These are phyloP conservation scores for Tipula unca DNA, from an alignment of 2,888 invertebrate genomes.

Conservation along the genomic window DNA sequence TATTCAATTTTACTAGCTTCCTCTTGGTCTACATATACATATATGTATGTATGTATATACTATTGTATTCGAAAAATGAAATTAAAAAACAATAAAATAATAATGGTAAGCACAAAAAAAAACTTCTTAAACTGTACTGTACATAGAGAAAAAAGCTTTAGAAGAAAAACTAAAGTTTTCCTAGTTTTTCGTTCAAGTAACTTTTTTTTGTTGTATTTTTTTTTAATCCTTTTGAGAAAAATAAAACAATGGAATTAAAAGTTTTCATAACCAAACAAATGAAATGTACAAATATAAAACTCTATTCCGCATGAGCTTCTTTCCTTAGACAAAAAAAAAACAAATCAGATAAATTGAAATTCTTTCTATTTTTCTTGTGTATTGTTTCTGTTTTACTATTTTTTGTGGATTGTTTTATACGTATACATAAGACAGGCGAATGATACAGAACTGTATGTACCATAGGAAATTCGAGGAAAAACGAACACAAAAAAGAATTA, in stretches of 20 bases:
- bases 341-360: not conserved
- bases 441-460: not conserved
- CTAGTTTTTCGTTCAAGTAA: not conserved
- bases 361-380: not conserved
- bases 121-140: not conserved
- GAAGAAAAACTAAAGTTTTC: not conserved
- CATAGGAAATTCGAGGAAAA: not conserved
- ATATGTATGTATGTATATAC: too few species aligned
- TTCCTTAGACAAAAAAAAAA: not conserved
- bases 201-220: not conserved
- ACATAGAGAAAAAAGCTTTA: not conserved
- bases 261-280: not conserved
- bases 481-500: not conserved
- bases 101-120: not conserved
- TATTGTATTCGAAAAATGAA: not conserved
- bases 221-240: not conserved
- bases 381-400: not conserved
- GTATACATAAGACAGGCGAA: not conserved
- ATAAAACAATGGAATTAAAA: conserved; percentile 14
- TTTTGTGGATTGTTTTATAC: not conserved
- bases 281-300: not conserved
- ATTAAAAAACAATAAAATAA: not conserved
- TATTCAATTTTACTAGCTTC: not conserved
- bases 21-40: not conserved
- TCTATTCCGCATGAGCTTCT: not conserved